A percentile compares a stretch with the other conserved stretches of the same genome.
Conservation (phyloP, 2,113 vertebrate genomes). For the Gnathonemus longibarbis region DNA sequence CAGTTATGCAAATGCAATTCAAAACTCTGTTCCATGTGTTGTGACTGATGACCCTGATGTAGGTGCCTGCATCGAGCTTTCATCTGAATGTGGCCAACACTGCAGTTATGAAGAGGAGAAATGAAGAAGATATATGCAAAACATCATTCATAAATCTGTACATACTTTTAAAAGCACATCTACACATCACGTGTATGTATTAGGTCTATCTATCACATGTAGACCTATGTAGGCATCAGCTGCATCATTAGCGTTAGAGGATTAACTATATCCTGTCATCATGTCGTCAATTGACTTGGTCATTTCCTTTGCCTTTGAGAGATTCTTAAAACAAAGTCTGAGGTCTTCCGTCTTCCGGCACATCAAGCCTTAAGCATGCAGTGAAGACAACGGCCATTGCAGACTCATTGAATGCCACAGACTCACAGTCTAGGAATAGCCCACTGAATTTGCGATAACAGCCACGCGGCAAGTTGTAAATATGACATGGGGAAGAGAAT, state of each 20-base stretch:
- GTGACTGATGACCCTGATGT: neutral
- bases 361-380: neutral
- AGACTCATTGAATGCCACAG: neutral
- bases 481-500: neutral
- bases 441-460: neutral
- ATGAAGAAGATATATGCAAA: neutral
- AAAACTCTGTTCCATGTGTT: conserved; percentile 2
- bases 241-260: neutral
- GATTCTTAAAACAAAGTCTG: neutral
- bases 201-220: neutral
- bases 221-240: neutral
- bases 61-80: neutral
- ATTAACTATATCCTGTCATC: neutral
- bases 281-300: neutral
- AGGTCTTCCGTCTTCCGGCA: neutral
- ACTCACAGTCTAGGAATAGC: neutral
- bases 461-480: neutral
- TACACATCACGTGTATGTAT: neutral
- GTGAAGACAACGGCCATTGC: neutral
- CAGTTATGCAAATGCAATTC: conserved; percentile 3
- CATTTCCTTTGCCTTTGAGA: neutral
- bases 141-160: neutral
- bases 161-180: neutral
- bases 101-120: neutral
- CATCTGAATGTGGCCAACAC: neutral